Percentiles rank a stretch among this genome's conserved stretches.
phyloP scores from a whole-genome alignment of 2,113 vertebrate species.

The Neogobius melanostomus region DNA sequence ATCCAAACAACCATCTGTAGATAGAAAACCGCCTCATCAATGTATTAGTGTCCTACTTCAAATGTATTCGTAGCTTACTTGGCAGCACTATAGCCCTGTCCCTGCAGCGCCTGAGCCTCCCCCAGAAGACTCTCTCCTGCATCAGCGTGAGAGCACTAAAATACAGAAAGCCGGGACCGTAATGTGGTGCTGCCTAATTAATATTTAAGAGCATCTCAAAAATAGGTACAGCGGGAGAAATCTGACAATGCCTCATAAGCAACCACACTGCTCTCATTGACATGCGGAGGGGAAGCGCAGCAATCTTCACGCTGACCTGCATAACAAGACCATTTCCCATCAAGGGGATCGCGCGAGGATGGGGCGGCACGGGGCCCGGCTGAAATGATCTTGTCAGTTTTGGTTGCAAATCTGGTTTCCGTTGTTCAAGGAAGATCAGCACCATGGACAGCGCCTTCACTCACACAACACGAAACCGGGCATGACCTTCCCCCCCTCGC shows the following conservation, averaged over 20 bases:
- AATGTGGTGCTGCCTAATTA: conserved; percentile 50
- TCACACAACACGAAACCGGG: conserved; percentile 15
- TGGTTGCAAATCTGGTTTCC: conserved; percentile 6
- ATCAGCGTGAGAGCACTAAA: conserved; percentile 28
- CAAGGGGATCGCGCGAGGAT: conserved; percentile 19
- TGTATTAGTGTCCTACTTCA: conserved; percentile 25
- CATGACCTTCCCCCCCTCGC: neutral
- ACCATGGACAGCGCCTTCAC: conserved; percentile 51
- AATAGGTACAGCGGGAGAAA: conserved; percentile 41
- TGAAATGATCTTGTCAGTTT: conserved; percentile 12
- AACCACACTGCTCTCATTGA: conserved; percentile 42
- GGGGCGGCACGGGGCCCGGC: neutral
- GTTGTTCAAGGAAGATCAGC: conserved; percentile 36
- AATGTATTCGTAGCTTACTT: conserved; percentile 32
- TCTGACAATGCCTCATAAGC: conserved; percentile 26
- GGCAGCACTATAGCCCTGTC: conserved; percentile 20
- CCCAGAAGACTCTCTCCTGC: conserved; percentile 40
- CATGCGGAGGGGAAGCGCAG: conserved; percentile 43
- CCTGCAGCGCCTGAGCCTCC: conserved; percentile 14
- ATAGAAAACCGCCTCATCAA: neutral
- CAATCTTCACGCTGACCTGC: conserved; percentile 44
- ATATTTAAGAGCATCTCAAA: conserved; percentile 44
- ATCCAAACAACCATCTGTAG: neutral
- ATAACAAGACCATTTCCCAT: conserved; percentile 18
- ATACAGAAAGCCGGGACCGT: conserved; percentile 4